Base-by-base conservation (phyloP, 2,888 invertebrate genomes). In the Drosophila limbata region DNA sequence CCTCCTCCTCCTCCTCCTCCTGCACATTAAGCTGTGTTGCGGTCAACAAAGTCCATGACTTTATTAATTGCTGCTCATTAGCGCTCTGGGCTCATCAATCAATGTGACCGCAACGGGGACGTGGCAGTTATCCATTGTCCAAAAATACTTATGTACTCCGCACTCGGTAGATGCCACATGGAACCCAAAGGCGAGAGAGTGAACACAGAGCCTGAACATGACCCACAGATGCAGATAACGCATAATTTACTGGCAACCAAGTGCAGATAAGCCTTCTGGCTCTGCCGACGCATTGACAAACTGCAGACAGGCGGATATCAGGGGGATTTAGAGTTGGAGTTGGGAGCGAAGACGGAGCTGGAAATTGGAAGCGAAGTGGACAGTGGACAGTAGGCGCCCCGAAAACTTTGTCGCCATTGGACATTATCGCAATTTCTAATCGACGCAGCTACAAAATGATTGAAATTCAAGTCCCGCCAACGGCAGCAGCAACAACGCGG, bases 31-130 rank as follows among this genome's bases (percentile, higher is more conserved):
- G 74, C 63, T 59, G 48, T 74, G 67, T 71, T 76, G 84, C 56
- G 89, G 88, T 79, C 88, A 88, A 77, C 79, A 82, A 69, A 85
- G 85, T 85, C 86, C 88, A 85, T 85, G 85, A 85, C 87, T 89
- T 88, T 88, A 88, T 88, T 88, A 88, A 88, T 88, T 90, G 89
- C 83, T 79, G 83, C 88, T 88, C 88, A 88, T 88, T 90, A 88
- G 89, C 90, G 88, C 88, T 78, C 69, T 48, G 74, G 66, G 81
- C 79, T 85, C 90, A 88, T 88, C 89, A 83, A 88, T 88, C 88
- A 90, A 85, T 74, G 47, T 74, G 89, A 71, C 79, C 85, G 67
- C 86, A 82, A 55, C 68, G 68, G 66, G 64, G 53, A 53, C 45
- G 39, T 19, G 50, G 77, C 35, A 45, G 74, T 69, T 64, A 60